phyloP scores from a whole-genome alignment of 1,140 invertebrate genomes.

The Apolygus lucorum region DNA sequence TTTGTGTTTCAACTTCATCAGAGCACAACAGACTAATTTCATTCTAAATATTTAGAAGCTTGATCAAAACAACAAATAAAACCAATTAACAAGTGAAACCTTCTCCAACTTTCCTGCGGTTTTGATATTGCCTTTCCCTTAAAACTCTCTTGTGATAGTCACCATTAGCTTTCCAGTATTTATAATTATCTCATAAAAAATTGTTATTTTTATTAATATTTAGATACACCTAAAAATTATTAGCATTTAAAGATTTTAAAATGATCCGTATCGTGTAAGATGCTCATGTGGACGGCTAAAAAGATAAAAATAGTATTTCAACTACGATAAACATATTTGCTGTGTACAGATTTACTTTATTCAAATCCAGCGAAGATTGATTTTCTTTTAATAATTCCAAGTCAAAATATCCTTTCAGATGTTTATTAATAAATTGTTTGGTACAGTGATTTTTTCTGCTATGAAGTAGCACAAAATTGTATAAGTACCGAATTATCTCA shows the following conservation, averaged over 20 bases:
- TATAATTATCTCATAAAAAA: slow-evolving; percentile 25
- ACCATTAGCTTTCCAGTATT: slow-evolving; percentile 26
- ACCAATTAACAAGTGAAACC: background rate
- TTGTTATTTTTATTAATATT: slow-evolving; percentile 26
- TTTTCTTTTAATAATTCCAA: background rate
- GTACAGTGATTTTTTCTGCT: no score
- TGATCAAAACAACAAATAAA: background rate
- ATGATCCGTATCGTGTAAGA: background rate
- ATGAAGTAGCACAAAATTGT: no score
- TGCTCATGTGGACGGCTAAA: background rate
- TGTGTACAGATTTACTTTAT: background rate
- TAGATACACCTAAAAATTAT: background rate
- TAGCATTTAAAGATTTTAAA: background rate
- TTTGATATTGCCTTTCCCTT: slow-evolving; percentile 12
- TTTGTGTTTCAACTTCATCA: background rate
- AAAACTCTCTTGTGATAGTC: slow-evolving; percentile 25
- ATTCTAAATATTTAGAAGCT: background rate
- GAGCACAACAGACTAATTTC: background rate
- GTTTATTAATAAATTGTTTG: no score
- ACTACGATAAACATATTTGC: background rate
- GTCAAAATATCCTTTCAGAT: no score
- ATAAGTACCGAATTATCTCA: no score
- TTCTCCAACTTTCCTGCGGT: slow-evolving; percentile 1
- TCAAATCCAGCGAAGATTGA: background rate
- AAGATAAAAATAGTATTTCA: no score